Conservation (phyloP, 1,140 invertebrate genomes). For the Drosophila pandora region DNA sequence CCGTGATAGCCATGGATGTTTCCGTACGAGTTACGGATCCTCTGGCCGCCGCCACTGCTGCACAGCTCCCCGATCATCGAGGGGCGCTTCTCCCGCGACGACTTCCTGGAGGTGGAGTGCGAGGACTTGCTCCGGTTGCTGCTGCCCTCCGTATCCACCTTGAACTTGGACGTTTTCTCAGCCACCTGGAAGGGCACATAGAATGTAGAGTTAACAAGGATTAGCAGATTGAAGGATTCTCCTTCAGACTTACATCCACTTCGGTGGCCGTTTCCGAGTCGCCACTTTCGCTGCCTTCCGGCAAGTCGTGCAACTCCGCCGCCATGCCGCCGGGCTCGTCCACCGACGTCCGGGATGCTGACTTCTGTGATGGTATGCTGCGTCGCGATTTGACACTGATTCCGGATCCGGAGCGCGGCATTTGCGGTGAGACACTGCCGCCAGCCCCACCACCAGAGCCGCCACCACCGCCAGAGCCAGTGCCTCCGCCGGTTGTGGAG, state of each 20-base stretch:
- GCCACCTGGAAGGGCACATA: slow-evolving; percentile 82
- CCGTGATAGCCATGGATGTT: slow-evolving; percentile 82
- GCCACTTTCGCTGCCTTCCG: slow-evolving; percentile 87
- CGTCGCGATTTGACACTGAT: slow-evolving; percentile 83
- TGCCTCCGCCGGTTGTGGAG: background rate
- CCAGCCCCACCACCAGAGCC: slow-evolving; percentile 11
- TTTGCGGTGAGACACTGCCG: slow-evolving; percentile 76
- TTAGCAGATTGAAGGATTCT: background rate
- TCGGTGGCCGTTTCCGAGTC: slow-evolving; percentile 90
- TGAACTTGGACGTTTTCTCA: slow-evolving; percentile 90
- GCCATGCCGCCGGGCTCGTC: slow-evolving; percentile 85
- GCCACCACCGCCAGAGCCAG: slow-evolving; percentile 9
- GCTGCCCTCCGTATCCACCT: slow-evolving; percentile 88
- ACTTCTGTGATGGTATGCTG: slow-evolving; percentile 83
- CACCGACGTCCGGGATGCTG: slow-evolving; percentile 85
- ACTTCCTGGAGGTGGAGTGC: slow-evolving; percentile 76
- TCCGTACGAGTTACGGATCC: slow-evolving; percentile 82
- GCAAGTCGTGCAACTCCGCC: slow-evolving; percentile 85
- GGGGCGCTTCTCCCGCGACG: slow-evolving; percentile 82
- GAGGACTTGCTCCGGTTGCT: slow-evolving; percentile 81
- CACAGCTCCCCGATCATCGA: slow-evolving; percentile 83
- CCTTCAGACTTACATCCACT: slow-evolving; percentile 86
- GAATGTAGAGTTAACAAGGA: background rate
- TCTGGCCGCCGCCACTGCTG: slow-evolving; percentile 78
- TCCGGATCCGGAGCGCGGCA: slow-evolving; percentile 84